Evolutionary conservation across 1,140 invertebrate species (phyloP).

Genomic region (Tetramorium simillimum): DNA sequence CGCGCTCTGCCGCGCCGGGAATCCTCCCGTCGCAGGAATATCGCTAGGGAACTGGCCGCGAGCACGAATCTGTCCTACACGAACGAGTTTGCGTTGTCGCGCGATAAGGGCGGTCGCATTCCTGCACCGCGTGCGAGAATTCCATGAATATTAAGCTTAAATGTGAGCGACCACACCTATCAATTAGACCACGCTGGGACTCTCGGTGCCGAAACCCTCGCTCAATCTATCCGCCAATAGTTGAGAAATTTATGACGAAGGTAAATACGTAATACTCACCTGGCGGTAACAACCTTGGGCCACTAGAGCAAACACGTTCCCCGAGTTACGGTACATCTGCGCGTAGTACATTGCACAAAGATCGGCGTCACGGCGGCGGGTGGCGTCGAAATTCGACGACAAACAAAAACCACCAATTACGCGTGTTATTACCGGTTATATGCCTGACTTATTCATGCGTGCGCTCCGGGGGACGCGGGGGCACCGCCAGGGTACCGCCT

Average conservation of each 20-base stretch:
- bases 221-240: neutral
- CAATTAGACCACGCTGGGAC: neutral
- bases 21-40: neutral
- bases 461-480: constrained; percentile 37
- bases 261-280: neutral
- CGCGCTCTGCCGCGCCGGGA: neutral
- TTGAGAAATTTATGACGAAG: neutral
- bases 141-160: constrained; percentile 15
- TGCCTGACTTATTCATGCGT: constrained; percentile 55
- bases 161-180: neutral
- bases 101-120: constrained; percentile 21
- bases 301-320: constrained; percentile 26
- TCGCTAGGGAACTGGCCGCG: neutral
- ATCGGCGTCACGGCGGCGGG: constrained; percentile 26
- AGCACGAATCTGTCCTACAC: constrained; percentile 11
- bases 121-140: neutral
- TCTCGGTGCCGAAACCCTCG: neutral
- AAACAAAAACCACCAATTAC: constrained; percentile 59
- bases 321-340: constrained; percentile 9
- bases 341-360: neutral
- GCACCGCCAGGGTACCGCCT: constrained; percentile 15
- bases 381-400: constrained; percentile 60
- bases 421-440: constrained; percentile 58
- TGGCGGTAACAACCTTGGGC: neutral
- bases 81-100: constrained; percentile 5